Conservation (phyloP, 37 sponge, comb jelly and placozoan genomes). For the Oscarella lobularis region DNA sequence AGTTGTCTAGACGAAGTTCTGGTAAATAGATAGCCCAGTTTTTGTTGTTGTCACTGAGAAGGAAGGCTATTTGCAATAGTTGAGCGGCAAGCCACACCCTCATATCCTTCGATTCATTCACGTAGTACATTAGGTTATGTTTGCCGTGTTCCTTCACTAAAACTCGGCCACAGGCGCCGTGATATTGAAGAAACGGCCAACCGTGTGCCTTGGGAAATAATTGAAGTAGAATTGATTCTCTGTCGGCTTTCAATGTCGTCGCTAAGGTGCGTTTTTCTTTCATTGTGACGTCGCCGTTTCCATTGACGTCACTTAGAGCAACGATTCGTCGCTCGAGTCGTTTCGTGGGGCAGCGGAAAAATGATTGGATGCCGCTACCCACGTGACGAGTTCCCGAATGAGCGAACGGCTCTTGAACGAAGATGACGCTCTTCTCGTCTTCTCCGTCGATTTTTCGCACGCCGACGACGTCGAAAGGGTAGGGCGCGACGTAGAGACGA, state of each 20-base stretch:
- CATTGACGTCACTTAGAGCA: neutral
- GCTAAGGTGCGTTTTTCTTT: neutral
- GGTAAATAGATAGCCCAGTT: neutral
- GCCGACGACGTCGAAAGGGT: neutral
- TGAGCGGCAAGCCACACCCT: neutral
- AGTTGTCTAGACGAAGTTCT: neutral
- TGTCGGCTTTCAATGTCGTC: neutral
- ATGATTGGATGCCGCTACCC: neutral
- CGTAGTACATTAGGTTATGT: neutral
- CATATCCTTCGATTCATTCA: neutral
- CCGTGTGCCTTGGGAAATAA: neutral
- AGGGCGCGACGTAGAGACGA: neutral
- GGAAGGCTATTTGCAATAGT: neutral
- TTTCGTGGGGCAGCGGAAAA: neutral
- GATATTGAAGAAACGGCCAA: conserved; percentile 7
- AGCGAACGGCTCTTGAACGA: neutral
- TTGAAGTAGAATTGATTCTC: neutral
- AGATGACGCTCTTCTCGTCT: neutral
- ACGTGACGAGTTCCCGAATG: neutral
- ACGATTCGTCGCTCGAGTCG: neutral
- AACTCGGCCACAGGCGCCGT: conserved; percentile 3
- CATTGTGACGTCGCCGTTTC: neutral
- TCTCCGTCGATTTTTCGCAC: neutral
- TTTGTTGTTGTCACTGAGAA: neutral
- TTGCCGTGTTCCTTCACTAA: neutral